These are phyloP conservation scores for Capitella teleta DNA, from an alignment of 1,140 invertebrate genomes.

Conservation along the genomic window DNA sequence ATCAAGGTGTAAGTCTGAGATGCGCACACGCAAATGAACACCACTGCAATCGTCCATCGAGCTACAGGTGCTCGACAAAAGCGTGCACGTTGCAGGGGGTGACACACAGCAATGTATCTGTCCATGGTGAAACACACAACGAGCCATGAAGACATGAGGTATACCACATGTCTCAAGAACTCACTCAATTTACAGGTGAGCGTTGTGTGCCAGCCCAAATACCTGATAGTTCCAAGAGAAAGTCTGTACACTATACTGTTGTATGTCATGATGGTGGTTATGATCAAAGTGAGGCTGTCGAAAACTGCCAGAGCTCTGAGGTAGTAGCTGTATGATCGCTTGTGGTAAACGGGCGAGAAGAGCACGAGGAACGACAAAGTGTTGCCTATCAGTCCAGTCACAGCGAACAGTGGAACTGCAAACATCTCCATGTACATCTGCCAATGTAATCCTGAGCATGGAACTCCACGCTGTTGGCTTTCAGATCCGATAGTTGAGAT, in stretches of 20 bases:
- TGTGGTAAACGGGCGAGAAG: neutral
- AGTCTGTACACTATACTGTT: neutral
- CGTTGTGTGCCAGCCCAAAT: neutral
- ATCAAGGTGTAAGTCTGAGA: neutral
- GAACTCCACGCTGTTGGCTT: no score
- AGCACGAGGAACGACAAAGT: neutral
- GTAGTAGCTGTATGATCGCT: slow-evolving; percentile 1
- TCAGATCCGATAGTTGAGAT: no score
- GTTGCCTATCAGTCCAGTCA: neutral
- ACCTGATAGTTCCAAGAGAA: neutral
- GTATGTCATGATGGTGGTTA: neutral
- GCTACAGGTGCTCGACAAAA: neutral
- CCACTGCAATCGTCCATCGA: neutral
- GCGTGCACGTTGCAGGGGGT: neutral
- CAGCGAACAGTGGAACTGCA: neutral
- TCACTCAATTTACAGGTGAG: neutral
- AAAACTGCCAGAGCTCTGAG: neutral
- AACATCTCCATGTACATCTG: neutral
- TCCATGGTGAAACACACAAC: slow-evolving; percentile 1
- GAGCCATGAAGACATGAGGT: neutral
- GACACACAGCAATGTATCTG: neutral
- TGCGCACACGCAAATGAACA: neutral
- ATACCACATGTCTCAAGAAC: neutral
- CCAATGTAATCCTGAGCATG: no score
- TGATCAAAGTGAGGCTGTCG: neutral